These are phyloP conservation scores for Biston stratarius DNA, from an alignment of 2,888 invertebrate species.

Conservation along the genomic window DNA sequence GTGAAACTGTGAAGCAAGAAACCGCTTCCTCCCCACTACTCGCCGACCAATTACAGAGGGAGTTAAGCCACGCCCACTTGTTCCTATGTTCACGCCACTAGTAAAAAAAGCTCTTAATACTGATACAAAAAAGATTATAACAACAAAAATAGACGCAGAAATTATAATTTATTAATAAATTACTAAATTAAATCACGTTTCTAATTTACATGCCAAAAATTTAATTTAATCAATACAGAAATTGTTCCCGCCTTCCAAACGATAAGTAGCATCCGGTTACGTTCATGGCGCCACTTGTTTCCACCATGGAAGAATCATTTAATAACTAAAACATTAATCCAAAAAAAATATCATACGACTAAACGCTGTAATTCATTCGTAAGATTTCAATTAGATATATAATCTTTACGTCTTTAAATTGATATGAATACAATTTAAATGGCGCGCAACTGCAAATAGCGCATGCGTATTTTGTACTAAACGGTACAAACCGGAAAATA, in stretches of 20 bases:
- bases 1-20: constrained; percentile 66
- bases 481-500: background rate
- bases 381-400: background rate
- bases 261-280: background rate
- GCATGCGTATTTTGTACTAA: constrained; percentile 1
- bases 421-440: background rate
- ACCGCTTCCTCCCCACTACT: constrained; percentile 61
- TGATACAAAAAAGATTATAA: background rate
- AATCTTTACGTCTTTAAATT: background rate
- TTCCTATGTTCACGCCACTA: constrained; percentile 32
- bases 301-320: background rate
- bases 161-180: background rate
- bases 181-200: background rate
- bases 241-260: background rate
- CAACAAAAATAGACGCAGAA: background rate
- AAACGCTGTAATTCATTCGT: background rate
- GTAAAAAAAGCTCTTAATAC: background rate
- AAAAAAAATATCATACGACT: background rate
- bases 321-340: background rate
- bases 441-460: background rate
- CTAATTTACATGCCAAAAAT: background rate
- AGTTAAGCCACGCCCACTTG: constrained; percentile 52
- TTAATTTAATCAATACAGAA: background rate
- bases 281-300: constrained; percentile 2
- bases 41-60: constrained; percentile 50